Conservation (phyloP, 1,140 invertebrate species). For the Colletes gigas region DNA sequence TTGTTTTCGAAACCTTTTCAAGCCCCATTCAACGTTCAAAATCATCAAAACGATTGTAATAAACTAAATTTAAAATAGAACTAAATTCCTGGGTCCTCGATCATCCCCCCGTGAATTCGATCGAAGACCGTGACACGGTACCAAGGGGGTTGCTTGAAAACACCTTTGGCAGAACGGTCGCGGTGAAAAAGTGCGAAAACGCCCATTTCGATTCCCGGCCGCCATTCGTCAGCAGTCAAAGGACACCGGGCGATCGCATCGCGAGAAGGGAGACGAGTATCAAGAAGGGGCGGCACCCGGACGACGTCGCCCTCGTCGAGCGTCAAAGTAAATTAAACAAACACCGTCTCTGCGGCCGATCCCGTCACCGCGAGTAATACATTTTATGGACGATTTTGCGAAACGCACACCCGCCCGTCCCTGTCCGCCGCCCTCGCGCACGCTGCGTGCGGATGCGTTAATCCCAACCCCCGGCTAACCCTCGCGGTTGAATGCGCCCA, state of each 20-base stretch:
- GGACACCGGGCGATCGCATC: not conserved
- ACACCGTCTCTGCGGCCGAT: slow-evolving; percentile 51
- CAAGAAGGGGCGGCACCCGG: slow-evolving; percentile 35
- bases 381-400: slow-evolving; percentile 69
- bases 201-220: not conserved
- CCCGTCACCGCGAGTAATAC: slow-evolving; percentile 56
- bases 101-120: too few relatives aligned
- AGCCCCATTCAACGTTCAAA: too few relatives aligned
- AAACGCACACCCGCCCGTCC: slow-evolving; percentile 36
- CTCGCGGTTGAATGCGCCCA: slow-evolving; percentile 68
- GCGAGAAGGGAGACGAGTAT: slow-evolving; percentile 26
- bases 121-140: not conserved
- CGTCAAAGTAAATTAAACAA: slow-evolving; percentile 68
- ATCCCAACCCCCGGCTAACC: slow-evolving; percentile 64
- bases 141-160: not conserved
- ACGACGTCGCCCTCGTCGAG: not conserved
- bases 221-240: slow-evolving; percentile 31
- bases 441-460: slow-evolving; percentile 62
- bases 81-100: too few relatives aligned
- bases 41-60: too few relatives aligned
- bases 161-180: not conserved
- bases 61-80: too few relatives aligned
- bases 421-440: slow-evolving; percentile 8
- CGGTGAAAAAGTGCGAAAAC: not conserved
- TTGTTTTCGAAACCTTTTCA: too few relatives aligned